These are phyloP conservation scores for Thamnaconus septentrionalis DNA, from an alignment of 2,113 vertebrate genomes.

Conservation along the genomic window DNA sequence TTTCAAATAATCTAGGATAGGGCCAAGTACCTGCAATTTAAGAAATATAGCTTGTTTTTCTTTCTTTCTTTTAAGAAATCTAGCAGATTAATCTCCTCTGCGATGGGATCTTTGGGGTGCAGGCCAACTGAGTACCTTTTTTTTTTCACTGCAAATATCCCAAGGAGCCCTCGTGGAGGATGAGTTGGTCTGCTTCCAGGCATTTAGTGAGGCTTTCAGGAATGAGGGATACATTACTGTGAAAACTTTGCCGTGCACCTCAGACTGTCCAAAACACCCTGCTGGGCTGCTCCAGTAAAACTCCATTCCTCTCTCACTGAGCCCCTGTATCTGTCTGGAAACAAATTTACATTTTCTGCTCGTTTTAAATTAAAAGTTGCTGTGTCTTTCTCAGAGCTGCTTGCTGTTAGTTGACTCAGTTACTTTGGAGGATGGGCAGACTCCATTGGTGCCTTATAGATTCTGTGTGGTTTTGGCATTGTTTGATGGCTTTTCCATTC, in stretches of 20 bases:
- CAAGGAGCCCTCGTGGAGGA: conserved; percentile 27
- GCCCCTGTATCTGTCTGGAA: conserved; percentile 17
- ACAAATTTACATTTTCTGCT: neutral
- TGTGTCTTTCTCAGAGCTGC: neutral
- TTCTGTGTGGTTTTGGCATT: conserved; percentile 56
- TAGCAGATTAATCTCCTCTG: no score
- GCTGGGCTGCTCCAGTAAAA: conserved; percentile 9
- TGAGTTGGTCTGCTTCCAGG: conserved; percentile 37
- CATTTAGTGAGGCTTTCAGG: conserved; percentile 37
- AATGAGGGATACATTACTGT: conserved; percentile 42
- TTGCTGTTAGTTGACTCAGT: conserved; percentile 26
- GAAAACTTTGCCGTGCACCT: conserved; percentile 22
- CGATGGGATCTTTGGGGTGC: no score
- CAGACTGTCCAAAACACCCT: conserved; percentile 22
- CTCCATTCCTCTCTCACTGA: conserved; percentile 2
- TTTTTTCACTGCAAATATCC: neutral
- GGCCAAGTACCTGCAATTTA: no score
- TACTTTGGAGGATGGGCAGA: conserved; percentile 24
- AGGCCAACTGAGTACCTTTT: no score
- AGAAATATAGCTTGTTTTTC: no score
- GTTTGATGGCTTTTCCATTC: conserved; percentile 50
- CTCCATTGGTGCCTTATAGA: conserved; percentile 29
- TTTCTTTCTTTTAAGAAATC: no score
- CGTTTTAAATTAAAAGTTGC: conserved; percentile 1
- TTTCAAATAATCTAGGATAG: no score